Conservation (phyloP, 2,113 vertebrate genomes). For the Todiramphus saurophagus region DNA sequence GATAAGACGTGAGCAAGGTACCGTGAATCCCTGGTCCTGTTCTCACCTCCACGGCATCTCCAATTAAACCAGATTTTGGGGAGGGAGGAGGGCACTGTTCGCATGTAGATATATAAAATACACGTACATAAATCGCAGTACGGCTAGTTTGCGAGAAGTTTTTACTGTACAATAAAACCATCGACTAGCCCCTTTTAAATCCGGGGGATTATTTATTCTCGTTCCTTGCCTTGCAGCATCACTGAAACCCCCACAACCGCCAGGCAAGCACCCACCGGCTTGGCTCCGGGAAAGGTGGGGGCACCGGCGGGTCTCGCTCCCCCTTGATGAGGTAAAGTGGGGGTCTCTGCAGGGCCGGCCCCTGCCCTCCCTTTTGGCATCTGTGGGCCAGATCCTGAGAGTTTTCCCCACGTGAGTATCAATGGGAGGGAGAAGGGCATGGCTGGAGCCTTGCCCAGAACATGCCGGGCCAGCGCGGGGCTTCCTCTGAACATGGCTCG, state of each 20-base stretch:
- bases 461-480: neutral
- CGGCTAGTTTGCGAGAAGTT: constrained; percentile 44
- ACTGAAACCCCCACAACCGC: neutral
- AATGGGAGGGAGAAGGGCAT: neutral
- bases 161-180: constrained; percentile 73
- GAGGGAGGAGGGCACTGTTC: neutral
- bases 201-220: constrained; percentile 32
- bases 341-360: neutral
- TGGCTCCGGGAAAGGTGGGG: no score
- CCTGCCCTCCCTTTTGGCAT: neutral
- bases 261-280: neutral
- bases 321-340: neutral
- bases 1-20: constrained; percentile 64
- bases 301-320: neutral
- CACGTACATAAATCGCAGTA: accelerated
- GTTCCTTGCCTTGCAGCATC: constrained; percentile 30
- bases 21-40: constrained; percentile 19
- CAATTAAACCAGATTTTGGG: constrained; percentile 32
- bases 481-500: neutral
- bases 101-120: neutral
- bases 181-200: constrained; percentile 53
- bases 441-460: neutral
- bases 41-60: constrained; percentile 57
- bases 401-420: neutral
- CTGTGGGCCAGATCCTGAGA: neutral